A percentile compares a stretch with the other conserved stretches of the same genome.
These are phyloP conservation scores for Cinclus mexicanus DNA, from an alignment of 2,113 vertebrate species.

Conservation along the genomic window DNA sequence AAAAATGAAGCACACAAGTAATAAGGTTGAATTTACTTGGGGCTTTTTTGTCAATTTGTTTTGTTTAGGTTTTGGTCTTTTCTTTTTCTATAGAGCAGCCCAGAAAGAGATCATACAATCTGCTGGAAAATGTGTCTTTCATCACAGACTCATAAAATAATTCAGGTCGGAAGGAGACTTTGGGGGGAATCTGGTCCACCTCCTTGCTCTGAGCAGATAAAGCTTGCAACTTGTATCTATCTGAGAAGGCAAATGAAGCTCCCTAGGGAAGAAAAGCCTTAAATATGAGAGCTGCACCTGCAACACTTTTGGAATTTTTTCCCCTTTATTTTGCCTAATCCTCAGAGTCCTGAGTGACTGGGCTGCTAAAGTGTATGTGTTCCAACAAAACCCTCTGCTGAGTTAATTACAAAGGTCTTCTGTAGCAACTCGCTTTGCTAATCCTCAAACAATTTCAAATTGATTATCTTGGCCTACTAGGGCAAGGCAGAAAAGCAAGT, in stretches of 20 bases:
- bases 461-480: background rate
- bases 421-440: background rate
- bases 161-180: background rate
- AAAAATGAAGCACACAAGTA: background rate
- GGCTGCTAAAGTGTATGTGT: background rate
- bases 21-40: background rate
- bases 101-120: background rate
- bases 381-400: background rate
- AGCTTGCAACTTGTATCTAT: background rate
- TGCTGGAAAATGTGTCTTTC: background rate
- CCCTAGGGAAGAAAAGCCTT: background rate
- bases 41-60: rapidly evolving
- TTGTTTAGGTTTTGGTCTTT: background rate
- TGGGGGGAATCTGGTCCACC: background rate
- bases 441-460: background rate
- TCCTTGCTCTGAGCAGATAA: background rate
- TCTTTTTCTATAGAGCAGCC: background rate
- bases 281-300: background rate
- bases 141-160: background rate
- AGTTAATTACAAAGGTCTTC: background rate
- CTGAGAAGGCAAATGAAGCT: background rate
- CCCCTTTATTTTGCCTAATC: background rate
- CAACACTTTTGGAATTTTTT: background rate
- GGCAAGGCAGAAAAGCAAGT: background rate
- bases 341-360: background rate